Evolutionary conservation across 2,888 invertebrate species (phyloP).

Genomic region (Watsonalla cultraria): DNA sequence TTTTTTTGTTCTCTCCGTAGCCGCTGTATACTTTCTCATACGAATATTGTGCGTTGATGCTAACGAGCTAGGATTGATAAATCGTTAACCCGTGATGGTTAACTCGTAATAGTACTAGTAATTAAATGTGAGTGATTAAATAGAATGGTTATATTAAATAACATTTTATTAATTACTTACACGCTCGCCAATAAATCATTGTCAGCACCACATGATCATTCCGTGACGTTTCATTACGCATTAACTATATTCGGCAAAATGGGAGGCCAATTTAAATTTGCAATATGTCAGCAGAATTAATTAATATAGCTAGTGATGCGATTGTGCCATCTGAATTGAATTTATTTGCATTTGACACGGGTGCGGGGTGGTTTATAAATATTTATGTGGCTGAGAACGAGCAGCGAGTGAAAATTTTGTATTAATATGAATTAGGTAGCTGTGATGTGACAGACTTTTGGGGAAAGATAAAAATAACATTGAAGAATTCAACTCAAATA

Average conservation of each 20-base stretch:
- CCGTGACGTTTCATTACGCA: background rate
- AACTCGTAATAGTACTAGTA: no score
- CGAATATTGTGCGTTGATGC: no score
- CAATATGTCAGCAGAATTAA: background rate
- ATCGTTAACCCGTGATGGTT: no score
- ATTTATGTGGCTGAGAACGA: background rate
- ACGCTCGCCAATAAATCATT: background rate
- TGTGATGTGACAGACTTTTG: background rate
- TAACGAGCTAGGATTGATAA: no score
- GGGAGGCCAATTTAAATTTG: background rate
- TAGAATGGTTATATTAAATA: no score
- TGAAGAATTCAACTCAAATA: no score
- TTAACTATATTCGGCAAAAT: background rate
- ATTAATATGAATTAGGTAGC: background rate
- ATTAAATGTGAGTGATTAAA: no score
- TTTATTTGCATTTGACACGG: constrained; percentile 3
- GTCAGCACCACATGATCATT: background rate
- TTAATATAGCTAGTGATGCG: background rate
- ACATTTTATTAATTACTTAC: background rate
- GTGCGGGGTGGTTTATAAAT: background rate
- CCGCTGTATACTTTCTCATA: no score
- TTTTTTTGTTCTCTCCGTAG: no score
- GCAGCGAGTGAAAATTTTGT: constrained; percentile 2
- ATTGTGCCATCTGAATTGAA: constrained; percentile 1
- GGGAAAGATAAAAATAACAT: background rate